phyloP scores from a whole-genome alignment of 2,888 invertebrate genomes.

The Teinopalpus imperialis region DNA sequence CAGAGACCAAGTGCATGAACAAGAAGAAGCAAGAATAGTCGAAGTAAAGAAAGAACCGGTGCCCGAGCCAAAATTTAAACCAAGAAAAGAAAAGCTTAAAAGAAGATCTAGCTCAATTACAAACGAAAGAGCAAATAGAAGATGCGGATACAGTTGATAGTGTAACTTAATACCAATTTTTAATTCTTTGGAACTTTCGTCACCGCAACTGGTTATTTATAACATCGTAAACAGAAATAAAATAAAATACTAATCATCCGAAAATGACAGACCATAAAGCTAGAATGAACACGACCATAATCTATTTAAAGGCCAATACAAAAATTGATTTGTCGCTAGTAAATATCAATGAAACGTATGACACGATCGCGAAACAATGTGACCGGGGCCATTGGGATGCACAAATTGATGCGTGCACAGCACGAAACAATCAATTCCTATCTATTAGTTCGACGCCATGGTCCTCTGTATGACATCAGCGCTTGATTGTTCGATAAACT shows the following conservation, averaged over 20 bases:
- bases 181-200: too few species aligned
- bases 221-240: too few species aligned
- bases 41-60: constrained; percentile 59
- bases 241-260: background rate
- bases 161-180: too few species aligned
- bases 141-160: too few species aligned
- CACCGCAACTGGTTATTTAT: too few species aligned
- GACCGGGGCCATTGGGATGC: constrained; percentile 35
- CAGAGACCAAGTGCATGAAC: constrained; percentile 59
- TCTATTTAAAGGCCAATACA: constrained; percentile 27
- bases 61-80: constrained; percentile 61
- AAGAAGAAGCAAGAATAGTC: constrained; percentile 47
- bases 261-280: constrained; percentile 6
- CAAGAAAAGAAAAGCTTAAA: constrained; percentile 67
- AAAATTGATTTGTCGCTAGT: constrained; percentile 33
- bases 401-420: constrained; percentile 42
- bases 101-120: constrained; percentile 69
- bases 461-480: constrained; percentile 55
- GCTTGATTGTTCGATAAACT: constrained; percentile 50
- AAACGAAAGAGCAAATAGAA: too few species aligned
- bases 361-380: constrained; percentile 42
- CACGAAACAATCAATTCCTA: constrained; percentile 45
- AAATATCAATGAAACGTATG: constrained; percentile 39
- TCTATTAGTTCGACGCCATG: constrained; percentile 37
- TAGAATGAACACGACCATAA: background rate